phyloP scores from a whole-genome alignment of 2,113 vertebrate species.

The Herpailurus yagouaroundi region DNA sequence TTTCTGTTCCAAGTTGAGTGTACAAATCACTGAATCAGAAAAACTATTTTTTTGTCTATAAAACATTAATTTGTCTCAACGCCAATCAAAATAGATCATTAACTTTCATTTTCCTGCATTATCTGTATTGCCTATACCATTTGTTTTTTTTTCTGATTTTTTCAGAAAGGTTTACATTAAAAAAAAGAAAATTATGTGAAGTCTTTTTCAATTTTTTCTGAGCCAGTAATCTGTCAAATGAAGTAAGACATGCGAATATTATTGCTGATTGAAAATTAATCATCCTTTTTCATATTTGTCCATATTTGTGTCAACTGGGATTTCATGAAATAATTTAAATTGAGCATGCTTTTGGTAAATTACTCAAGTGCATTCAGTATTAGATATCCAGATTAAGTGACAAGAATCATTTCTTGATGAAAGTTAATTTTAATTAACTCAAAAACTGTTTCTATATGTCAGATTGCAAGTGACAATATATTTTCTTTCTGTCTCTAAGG shows the following conservation, averaged over 20 bases:
- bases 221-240: background rate
- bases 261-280: slow-evolving; percentile 30
- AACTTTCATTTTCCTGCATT: slow-evolving; percentile 11
- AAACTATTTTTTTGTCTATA: background rate
- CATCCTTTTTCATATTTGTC: background rate
- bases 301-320: background rate
- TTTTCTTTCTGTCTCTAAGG: background rate
- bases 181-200: background rate
- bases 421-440: slow-evolving; percentile 38
- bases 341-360: background rate
- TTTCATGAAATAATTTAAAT: slow-evolving; percentile 41
- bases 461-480: background rate
- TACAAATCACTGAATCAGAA: background rate
- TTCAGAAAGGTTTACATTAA: background rate
- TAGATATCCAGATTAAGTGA: background rate
- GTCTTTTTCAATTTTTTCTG: background rate
- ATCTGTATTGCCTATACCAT: background rate
- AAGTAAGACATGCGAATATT: background rate
- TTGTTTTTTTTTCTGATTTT: background rate
- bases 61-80: background rate
- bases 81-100: background rate
- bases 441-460: background rate
- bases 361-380: slow-evolving; percentile 29
- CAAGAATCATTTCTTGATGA: background rate
- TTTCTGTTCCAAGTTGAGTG: background rate